These are phyloP conservation scores for Megaceryle alcyon DNA, from an alignment of 2,797 vertebrate genomes.

Conservation along the genomic window DNA sequence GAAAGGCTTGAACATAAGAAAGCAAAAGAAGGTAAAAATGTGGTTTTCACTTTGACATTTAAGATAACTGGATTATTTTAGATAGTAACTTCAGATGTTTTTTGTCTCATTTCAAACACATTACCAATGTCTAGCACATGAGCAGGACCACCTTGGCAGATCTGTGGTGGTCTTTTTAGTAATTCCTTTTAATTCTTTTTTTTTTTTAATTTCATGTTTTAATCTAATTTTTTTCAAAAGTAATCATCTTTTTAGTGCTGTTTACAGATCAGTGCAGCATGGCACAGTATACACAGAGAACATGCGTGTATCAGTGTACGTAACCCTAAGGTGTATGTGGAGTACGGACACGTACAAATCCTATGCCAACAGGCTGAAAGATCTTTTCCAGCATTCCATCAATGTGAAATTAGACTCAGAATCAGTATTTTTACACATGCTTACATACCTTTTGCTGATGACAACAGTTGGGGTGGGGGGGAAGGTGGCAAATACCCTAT, in stretches of 20 bases:
- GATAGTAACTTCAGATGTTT: not conserved
- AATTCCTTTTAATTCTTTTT: not conserved
- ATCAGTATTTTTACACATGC: not conserved
- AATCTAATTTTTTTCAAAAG: not conserved
- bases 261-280: not conserved
- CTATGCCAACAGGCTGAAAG: not conserved
- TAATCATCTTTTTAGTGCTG: not conserved
- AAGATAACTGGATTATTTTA: not conserved
- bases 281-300: not conserved
- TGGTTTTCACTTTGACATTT: not conserved
- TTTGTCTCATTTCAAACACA: not conserved
- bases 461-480: not conserved
- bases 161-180: not conserved
- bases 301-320: accelerated
- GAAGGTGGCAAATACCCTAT: not conserved
- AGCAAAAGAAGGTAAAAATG: slow-evolving; percentile 92
- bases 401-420: not conserved
- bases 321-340: accelerated
- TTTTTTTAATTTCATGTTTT: not conserved
- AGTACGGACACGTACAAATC: not conserved
- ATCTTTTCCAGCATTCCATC: not conserved
- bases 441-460: not conserved
- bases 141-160: not conserved
- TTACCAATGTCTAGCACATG: not conserved
- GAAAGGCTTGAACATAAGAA: slow-evolving; percentile 98